phyloP scores from a whole-genome alignment of 2,797 vertebrate genomes.

The Orestias chungarensis region DNA sequence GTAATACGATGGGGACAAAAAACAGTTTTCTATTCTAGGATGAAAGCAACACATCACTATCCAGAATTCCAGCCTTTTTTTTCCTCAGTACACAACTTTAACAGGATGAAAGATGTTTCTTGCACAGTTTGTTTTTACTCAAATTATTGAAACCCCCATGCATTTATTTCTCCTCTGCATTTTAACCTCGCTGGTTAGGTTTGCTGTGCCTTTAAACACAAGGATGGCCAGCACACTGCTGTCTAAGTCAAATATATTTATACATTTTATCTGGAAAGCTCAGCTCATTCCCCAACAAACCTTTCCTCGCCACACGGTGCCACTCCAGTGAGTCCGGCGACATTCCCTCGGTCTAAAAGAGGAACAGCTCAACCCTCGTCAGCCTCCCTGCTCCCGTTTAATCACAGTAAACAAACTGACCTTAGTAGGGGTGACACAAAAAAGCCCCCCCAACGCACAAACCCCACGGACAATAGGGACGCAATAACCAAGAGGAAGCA shows the following conservation, averaged over 20 bases:
- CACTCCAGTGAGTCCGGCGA: slow-evolving; percentile 27
- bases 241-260: slow-evolving; percentile 21
- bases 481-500: slow-evolving; percentile 57
- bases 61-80: not conserved
- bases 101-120: not conserved
- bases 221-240: not conserved
- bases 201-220: slow-evolving; percentile 15
- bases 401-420: slow-evolving; percentile 64
- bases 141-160: not conserved
- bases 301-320: not conserved
- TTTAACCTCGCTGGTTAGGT: not conserved
- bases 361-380: slow-evolving; percentile 30
- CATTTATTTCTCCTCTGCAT: slow-evolving; percentile 12
- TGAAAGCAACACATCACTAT: not conserved
- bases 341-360: slow-evolving; percentile 46
- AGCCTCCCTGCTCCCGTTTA: slow-evolving; percentile 61
- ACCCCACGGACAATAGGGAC: slow-evolving; percentile 56
- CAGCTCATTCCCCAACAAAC: slow-evolving; percentile 14
- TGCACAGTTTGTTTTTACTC: slow-evolving; percentile 8
- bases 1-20: not conserved
- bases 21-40: not conserved
- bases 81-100: not conserved
- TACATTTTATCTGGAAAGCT: slow-evolving; percentile 12
- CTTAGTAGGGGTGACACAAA: slow-evolving; percentile 59
- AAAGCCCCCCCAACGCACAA: slow-evolving; percentile 54